A percentile compares a stretch with the other conserved stretches of the same genome.
Conservation (phyloP, 2,113 vertebrate species). For the Pangasianodon gigas region DNA sequence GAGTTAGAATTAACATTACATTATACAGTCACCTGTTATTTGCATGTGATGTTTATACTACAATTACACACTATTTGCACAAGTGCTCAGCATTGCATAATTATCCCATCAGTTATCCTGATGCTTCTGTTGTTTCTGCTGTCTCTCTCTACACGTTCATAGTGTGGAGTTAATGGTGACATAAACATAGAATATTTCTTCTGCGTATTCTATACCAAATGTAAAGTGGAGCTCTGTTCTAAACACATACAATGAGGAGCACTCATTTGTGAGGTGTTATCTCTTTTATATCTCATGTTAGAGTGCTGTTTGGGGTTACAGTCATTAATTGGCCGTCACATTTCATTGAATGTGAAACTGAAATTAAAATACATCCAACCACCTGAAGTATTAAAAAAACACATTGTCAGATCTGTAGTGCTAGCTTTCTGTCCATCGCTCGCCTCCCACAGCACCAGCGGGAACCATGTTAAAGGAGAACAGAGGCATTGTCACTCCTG, state of each 20-base stretch:
- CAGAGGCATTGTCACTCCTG: too few relatives aligned
- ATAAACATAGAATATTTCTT: neutral
- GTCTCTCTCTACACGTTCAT: neutral
- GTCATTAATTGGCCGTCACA: neutral
- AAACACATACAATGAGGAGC: neutral
- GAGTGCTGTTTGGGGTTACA: too few relatives aligned
- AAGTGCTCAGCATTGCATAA: neutral
- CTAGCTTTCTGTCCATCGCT: neutral
- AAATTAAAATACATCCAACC: neutral
- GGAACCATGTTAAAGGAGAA: neutral
- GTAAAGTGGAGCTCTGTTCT: neutral
- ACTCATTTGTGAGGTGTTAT: neutral
- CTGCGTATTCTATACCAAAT: neutral
- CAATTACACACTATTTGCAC: conserved; percentile 4
- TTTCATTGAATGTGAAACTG: neutral
- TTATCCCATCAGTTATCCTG: neutral
- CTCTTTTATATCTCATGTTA: neutral
- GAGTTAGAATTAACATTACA: neutral
- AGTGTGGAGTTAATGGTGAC: neutral
- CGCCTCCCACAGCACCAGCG: too few relatives aligned
- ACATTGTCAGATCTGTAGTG: neutral
- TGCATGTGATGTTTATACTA: conserved; percentile 2
- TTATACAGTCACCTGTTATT: neutral
- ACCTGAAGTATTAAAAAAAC: neutral
- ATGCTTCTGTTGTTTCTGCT: neutral